phyloP scores from a whole-genome alignment of 2,797 vertebrate species.

The Clangula hyemalis region DNA sequence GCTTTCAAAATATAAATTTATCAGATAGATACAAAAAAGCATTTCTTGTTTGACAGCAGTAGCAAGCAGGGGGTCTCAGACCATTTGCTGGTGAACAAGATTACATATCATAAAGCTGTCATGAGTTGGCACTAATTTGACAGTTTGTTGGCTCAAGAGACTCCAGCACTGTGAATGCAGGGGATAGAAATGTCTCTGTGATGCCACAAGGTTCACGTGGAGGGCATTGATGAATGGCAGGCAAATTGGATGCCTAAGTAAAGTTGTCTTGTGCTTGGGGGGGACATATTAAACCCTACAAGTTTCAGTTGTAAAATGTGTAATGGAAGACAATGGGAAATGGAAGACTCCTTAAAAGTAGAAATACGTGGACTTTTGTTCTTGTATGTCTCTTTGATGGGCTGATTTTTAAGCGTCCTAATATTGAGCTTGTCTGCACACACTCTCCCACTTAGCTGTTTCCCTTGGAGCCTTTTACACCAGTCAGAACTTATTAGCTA shows the following conservation, averaged over 20 bases:
- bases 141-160: slow-evolving; percentile 70
- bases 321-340: not conserved
- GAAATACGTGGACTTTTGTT: not conserved
- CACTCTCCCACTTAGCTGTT: not conserved
- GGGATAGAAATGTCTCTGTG: slow-evolving; percentile 58
- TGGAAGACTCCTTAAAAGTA: not conserved
- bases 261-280: slow-evolving; percentile 36
- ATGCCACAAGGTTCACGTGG: slow-evolving; percentile 43
- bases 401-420: not conserved
- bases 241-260: slow-evolving; percentile 57
- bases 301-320: not conserved
- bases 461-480: not conserved
- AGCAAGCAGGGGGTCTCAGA: slow-evolving; percentile 67
- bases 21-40: slow-evolving; percentile 31
- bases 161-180: slow-evolving; percentile 37
- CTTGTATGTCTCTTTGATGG: not conserved
- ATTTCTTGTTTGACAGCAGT: slow-evolving; percentile 61
- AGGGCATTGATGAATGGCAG: slow-evolving; percentile 65
- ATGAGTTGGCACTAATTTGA: slow-evolving; percentile 72
- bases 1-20: slow-evolving; percentile 59
- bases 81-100: slow-evolving; percentile 72
- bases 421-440: not conserved
- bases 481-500: not conserved
- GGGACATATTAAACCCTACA: not conserved
- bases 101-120: slow-evolving; percentile 76